Base-by-base conservation (phyloP, 2,113 vertebrate genomes). In the Zosterops hypoxanthus region DNA sequence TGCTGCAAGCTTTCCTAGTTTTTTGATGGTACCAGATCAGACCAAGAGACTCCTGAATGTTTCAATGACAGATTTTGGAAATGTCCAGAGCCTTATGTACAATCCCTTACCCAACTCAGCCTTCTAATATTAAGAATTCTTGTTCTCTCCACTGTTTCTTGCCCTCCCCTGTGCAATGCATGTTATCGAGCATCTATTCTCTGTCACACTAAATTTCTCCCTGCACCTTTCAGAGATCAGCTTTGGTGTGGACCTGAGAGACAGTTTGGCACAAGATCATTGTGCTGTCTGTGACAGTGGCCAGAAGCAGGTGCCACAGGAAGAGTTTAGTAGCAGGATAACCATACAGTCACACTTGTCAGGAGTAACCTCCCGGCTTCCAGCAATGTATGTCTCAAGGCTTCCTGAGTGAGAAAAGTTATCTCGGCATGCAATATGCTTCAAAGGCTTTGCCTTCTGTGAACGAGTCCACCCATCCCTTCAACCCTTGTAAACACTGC, bases 361-460 rank as follows among this genome's bases (percentile, higher is more conserved):
- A 88, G 88, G 86, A 94, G 69, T 75, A 70, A 78, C 55, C 56
- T 75, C 92, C 88, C 86, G 90, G 88, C 64, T 92, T 65, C 86
- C 88, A 86, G 92, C 68, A 86, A 66, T 7, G 42, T 34, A 50
- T n/a, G 72, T 71, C 92, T 94, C 72, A 83, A 83, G 88, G 60
- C 69, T 88, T 57, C 78, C 46, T 5, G 31, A 70, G 86, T 91
- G 86, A 90, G 80, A 90, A 91, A 39, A 86, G 64, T 63, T 96
- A 17, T 77, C 88, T 78, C 31, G 17, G 52, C 55, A n/a, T 68
- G 80, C 92, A 96, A 94, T 86, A 92, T 70, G 69, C 83, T 92
- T 92, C 92, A 93, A 91, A 94, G 86, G 69, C 86, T 90, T 94
- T 77, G 91, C 95, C 94, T 96, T 83, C 92, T 93, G 86, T 47